phyloP scores from a whole-genome alignment of 2,113 vertebrate genomes.

The Cryptomyrus ogoouensis region DNA sequence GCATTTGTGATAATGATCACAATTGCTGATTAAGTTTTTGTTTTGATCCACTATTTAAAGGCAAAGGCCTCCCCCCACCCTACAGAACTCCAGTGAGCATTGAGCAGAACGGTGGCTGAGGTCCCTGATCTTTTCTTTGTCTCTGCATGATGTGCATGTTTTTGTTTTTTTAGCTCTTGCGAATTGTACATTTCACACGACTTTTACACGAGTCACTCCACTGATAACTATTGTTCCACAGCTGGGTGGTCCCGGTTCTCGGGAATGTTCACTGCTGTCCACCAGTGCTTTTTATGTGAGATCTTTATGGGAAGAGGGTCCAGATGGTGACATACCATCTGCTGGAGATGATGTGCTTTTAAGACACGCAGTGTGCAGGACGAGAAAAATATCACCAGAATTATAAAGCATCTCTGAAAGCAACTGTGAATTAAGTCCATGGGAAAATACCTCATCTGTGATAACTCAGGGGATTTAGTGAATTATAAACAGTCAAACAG shows the following conservation, averaged over 20 bases:
- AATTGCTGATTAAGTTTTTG: not conserved
- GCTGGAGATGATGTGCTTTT: not conserved
- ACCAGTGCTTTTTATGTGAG: not conserved
- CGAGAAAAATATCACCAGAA: not conserved
- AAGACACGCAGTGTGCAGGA: not conserved
- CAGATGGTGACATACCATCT: not conserved
- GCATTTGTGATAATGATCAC: not conserved
- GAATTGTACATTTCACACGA: not conserved
- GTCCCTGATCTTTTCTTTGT: not conserved
- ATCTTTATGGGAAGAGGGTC: not conserved
- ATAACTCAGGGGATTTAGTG: no score
- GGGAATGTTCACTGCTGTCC: not conserved
- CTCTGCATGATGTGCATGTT: not conserved
- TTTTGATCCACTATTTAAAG: not conserved
- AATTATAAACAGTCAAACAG: not conserved
- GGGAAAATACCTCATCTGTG: not conserved
- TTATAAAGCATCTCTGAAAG: not conserved
- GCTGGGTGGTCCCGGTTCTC: not conserved
- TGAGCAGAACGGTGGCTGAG: not conserved
- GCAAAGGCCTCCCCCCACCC: not conserved
- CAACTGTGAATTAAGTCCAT: not conserved
- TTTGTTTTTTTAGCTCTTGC: not conserved
- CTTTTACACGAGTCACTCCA: not conserved
- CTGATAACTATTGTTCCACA: not conserved
- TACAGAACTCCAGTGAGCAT: not conserved